Evolutionary conservation across 2,888 invertebrate species (phyloP), one percentile per base, ranked within the genome.

Genomic region (Volucella bombylans): DNA sequence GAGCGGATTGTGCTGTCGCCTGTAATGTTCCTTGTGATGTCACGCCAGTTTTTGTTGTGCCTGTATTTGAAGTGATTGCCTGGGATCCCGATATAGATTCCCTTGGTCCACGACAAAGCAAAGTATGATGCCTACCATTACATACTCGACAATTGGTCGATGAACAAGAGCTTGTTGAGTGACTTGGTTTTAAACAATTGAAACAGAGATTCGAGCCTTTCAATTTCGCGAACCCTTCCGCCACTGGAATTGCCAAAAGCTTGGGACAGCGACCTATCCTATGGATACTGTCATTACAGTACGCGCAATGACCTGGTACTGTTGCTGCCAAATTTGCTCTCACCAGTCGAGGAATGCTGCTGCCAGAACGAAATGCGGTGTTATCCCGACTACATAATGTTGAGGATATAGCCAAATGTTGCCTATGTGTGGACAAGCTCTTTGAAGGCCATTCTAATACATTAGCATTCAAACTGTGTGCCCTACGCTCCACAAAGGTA

Each of bases 181-280:
- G 74, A 10, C 57, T 67, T 52, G 67, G 64, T 11, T 18, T 61
- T n/a, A 77, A 23, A 41, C 77, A 77, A 68, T 68, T 77, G 9
- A 39, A 78, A n/a, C 78, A 78, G 2, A 62, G 59, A n/a, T 78
- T 77, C 8, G 61, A 68, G 23, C 57, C 67, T 14, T 50, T 45
- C 1, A 76, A 12, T 3, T 43, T 65, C 6, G 12, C 15, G 38
- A 74, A 76, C 9, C 57, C 49, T 14, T 73, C 73, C 8, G 18
- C 54, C 52, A 73, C 73, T 14, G 74, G 49, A 12, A 74, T 14
- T 9, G 64, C 65, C 39, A 74, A 65, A 18, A 74, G 52, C n/a
- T 18, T 38, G 11, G 76, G 67, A 59, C 67, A 76, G 3, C 59
- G 39, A 11, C 57, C 50, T 8, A 69, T 77, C 2, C 59, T 12